A percentile compares a stretch with the other conserved stretches of the same genome.
Evolutionary conservation across 2,888 invertebrate genomes (phyloP).

Genomic region (Eulithis testata): DNA sequence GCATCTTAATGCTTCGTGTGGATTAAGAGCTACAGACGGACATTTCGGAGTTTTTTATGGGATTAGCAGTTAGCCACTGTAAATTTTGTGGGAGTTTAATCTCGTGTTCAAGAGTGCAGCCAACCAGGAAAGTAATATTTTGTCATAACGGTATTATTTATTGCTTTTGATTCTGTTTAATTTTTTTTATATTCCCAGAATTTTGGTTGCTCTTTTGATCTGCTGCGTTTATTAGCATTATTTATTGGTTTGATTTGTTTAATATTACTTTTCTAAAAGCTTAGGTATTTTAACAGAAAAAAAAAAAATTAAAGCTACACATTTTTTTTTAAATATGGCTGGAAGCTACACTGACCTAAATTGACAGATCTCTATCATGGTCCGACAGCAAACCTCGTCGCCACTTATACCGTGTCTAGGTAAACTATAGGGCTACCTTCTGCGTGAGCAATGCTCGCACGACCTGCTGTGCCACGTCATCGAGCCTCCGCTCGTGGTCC

Average conservation of each 20-base stretch:
- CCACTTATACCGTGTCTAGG: background rate
- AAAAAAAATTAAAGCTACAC: too few relatives aligned
- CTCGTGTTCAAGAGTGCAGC: constrained; percentile 35
- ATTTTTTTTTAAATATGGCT: too few relatives aligned
- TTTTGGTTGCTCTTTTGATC: constrained; percentile 22
- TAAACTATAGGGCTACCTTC: constrained; percentile 85
- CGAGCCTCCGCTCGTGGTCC: constrained; percentile 91
- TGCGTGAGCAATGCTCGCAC: constrained; percentile 93
- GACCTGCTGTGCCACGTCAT: constrained; percentile 93
- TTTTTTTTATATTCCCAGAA: constrained; percentile 3
- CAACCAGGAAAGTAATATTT: constrained; percentile 33
- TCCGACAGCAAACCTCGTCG: constrained; percentile 1
- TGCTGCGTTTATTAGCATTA: constrained; percentile 19
- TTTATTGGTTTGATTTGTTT: constrained; percentile 22
- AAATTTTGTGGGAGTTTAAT: constrained; percentile 44
- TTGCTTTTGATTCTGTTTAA: constrained; percentile 11
- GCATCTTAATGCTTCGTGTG: constrained; percentile 73
- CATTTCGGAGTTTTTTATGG: constrained; percentile 53
- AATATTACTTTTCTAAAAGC: constrained; percentile 18
- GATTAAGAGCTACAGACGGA: constrained; percentile 68
- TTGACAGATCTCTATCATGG: background rate
- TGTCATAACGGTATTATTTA: constrained; percentile 39
- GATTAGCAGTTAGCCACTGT: constrained; percentile 46
- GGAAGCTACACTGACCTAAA: background rate
- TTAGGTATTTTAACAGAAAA: background rate